Conservation (phyloP, 2,888 invertebrate species). For the Epirrita christyi region DNA sequence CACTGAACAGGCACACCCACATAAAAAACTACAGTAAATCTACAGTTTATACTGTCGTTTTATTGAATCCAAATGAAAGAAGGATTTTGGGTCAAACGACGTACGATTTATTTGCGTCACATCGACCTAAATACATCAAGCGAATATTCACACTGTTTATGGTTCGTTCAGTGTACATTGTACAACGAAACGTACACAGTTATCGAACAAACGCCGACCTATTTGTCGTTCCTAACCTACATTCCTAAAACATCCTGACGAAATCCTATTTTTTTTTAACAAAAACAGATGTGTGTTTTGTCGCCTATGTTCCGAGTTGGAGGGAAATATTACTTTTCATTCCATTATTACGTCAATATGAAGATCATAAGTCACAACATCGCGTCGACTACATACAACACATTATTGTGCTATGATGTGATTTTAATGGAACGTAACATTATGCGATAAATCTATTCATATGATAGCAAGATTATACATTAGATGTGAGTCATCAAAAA, state of each 20-base stretch:
- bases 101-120: slow-evolving; percentile 32
- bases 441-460: slow-evolving; percentile 6
- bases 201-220: neutral
- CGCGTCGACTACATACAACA: neutral
- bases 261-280: neutral
- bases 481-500: neutral
- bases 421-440: slow-evolving; percentile 11
- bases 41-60: slow-evolving; percentile 11
- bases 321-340: neutral
- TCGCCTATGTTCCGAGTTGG: neutral
- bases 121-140: slow-evolving; percentile 39
- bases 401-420: slow-evolving; percentile 4
- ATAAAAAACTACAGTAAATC: slow-evolving; percentile 12
- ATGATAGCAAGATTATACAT: neutral
- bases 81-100: slow-evolving; percentile 37
- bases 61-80: slow-evolving; percentile 34
- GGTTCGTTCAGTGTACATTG: neutral
- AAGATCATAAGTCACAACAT: neutral
- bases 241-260: neutral
- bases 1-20: slow-evolving; percentile 29
- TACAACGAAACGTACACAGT: neutral
- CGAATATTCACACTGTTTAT: slow-evolving; percentile 5
- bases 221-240: neutral
- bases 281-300: neutral
- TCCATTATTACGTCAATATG: slow-evolving; percentile 5